A percentile compares a stretch with the other conserved stretches of the same genome.
Conservation (phyloP, 2,888 invertebrate genomes). For the Synanthedon andrenaeformis region DNA sequence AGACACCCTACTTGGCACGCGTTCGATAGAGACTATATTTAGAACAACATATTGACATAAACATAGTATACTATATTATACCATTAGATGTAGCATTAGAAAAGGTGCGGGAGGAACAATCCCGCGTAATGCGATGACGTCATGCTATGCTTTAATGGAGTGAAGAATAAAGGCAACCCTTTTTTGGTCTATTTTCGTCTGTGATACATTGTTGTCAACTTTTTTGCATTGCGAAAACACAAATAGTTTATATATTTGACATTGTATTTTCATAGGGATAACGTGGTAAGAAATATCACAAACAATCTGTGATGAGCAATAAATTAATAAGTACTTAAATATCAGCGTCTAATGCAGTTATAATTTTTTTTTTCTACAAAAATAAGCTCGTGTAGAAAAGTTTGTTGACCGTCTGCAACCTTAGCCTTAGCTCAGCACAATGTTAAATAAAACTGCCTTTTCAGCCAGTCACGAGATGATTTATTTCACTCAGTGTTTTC, state of each 20-base stretch:
- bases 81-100: slow-evolving; percentile 14
- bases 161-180: not conserved
- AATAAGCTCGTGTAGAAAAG: too few relatives aligned
- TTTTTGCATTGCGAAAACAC: too few relatives aligned
- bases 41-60: not conserved
- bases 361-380: too few relatives aligned
- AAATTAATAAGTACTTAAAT: too few relatives aligned
- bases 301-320: too few relatives aligned
- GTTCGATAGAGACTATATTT: not conserved
- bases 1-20: not conserved
- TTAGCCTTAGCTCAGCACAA: not conserved
- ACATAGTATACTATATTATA: not conserved
- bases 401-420: not conserved
- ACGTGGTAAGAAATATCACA: too few relatives aligned
- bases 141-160: slow-evolving; percentile 9
- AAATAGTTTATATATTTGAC: too few relatives aligned
- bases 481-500: too few relatives aligned
- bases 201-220: not conserved
- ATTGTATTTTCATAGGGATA: too few relatives aligned
- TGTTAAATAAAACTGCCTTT: not conserved
- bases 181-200: not conserved
- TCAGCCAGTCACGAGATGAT: not conserved
- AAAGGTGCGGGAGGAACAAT: slow-evolving; percentile 29
- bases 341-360: too few relatives aligned
- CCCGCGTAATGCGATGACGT: slow-evolving; percentile 36